Evolutionary conservation across 2,888 invertebrate genomes (phyloP).

Genomic region (Eupithecia abbreviata): DNA sequence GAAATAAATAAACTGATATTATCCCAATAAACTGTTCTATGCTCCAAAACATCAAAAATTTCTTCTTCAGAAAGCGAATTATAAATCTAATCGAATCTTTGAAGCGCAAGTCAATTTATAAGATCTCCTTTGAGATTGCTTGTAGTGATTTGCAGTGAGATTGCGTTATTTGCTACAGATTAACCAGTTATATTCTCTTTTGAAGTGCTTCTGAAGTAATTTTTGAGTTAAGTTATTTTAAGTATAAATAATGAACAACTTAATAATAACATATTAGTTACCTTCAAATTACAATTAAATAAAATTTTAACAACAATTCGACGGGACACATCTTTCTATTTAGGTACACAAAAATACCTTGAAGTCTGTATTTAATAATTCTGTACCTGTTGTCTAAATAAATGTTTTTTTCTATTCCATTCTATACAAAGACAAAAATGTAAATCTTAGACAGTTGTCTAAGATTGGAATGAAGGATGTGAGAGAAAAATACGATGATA

Average conservation of each 20-base stretch:
- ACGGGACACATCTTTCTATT: not conserved
- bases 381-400: too few species aligned
- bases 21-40: too few species aligned
- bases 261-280: not conserved
- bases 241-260: not conserved
- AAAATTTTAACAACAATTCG: not conserved
- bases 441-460: not conserved
- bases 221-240: not conserved
- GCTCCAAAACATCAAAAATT: not conserved
- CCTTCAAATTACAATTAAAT: not conserved
- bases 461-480: not conserved
- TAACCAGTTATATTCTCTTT: slow-evolving; percentile 1
- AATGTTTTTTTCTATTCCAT: too few species aligned
- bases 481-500: not conserved
- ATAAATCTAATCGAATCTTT: slow-evolving; percentile 13
- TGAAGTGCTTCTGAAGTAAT: not conserved
- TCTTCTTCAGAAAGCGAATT: not conserved
- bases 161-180: slow-evolving; percentile 16
- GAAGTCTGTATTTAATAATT: too few species aligned
- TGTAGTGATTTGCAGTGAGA: slow-evolving; percentile 24
- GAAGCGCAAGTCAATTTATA: slow-evolving; percentile 22
- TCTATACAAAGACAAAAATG: too few species aligned
- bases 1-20: too few species aligned
- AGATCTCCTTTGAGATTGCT: slow-evolving; percentile 14
- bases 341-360: too few species aligned